Base-by-base conservation (phyloP, 2,888 invertebrate species). In the Pegoplata infirma region DNA sequence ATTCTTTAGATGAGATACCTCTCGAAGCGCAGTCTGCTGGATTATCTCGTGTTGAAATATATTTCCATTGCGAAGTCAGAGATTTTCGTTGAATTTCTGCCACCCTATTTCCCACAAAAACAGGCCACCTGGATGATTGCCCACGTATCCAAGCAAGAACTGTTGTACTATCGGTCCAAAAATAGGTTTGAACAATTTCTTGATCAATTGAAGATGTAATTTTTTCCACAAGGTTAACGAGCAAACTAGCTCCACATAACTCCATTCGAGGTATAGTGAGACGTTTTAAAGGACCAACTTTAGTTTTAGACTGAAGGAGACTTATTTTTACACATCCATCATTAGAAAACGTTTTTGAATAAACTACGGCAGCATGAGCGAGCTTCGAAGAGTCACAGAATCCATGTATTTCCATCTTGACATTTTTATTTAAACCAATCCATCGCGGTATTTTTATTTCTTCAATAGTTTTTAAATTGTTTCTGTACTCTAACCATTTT, bases 251-350 rank as follows among this genome's bases (percentile, higher is more conserved):
- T 40, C 40, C 73, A 25, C 66, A 74, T 21, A 74, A 23, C 5
- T 74, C 74, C 49, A 67, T 17, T 14, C 51, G 16, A 14, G 74
- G 36, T 25, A 58, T 59, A 4, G 64, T 40, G 19, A 46, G 17
- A 4, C 56, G 49, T 46, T 74, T 58, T 28, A 67, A 14, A 0
- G 59, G 74, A 17, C 66, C 46, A 19, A 74, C 66, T 32, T 58
- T 73, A 14, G 66, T 73, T 58, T 73, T 67, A 5, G 74, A 28
- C 32, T 74, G 53, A 4, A 74, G 10, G 6, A 61, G 5, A 16
- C 21, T 58, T 0, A 49, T 23, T 32, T 80, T 67, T 16, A 78
- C 80, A 17, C 81, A 79, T 19, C 75, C 80, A 25, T 76, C 80
- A 19, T 7, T 8, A 3, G 46, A 55, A 19, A n/a, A 46, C 2